Percentiles rank a stretch among this genome's conserved stretches.
phyloP scores from a whole-genome alignment of 2,113 vertebrate genomes.

The Ellobius talpinus region DNA sequence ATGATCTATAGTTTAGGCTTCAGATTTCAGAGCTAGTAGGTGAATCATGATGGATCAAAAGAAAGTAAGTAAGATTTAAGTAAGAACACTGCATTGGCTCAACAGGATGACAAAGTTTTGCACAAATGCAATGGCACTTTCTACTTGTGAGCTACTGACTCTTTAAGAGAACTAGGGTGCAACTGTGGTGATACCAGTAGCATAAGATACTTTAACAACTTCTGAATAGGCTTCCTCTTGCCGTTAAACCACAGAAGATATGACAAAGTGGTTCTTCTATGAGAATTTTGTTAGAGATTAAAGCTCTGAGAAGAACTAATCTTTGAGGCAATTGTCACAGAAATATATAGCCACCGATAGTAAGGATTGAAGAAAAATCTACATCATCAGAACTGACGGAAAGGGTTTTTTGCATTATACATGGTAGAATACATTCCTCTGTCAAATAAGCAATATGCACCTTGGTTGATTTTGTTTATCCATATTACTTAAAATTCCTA shows the following conservation, averaged over 20 bases:
- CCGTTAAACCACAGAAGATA: background rate
- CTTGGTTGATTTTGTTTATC: background rate
- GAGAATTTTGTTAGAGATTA: background rate
- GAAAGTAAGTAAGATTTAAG: slow-evolving; percentile 26
- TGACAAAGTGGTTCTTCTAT: background rate
- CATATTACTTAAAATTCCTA: slow-evolving; percentile 9
- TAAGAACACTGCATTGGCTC: background rate
- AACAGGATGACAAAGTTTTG: background rate
- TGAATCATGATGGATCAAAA: background rate
- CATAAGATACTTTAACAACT: background rate
- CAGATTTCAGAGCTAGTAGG: background rate
- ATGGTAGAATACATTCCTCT: background rate
- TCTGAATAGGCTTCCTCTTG: background rate
- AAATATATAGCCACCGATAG: background rate
- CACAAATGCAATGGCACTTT: background rate
- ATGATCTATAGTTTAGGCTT: background rate
- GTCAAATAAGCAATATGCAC: background rate
- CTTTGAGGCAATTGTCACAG: background rate
- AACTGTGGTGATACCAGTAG: background rate
- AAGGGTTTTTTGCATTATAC: background rate
- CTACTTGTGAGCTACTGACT: background rate
- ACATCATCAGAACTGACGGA: background rate
- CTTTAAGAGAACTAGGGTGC: background rate
- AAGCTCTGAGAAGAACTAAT: background rate
- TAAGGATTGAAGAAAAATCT: background rate